phyloP scores from a whole-genome alignment of 2,113 vertebrate species.

The Elaphurus davidianus region DNA sequence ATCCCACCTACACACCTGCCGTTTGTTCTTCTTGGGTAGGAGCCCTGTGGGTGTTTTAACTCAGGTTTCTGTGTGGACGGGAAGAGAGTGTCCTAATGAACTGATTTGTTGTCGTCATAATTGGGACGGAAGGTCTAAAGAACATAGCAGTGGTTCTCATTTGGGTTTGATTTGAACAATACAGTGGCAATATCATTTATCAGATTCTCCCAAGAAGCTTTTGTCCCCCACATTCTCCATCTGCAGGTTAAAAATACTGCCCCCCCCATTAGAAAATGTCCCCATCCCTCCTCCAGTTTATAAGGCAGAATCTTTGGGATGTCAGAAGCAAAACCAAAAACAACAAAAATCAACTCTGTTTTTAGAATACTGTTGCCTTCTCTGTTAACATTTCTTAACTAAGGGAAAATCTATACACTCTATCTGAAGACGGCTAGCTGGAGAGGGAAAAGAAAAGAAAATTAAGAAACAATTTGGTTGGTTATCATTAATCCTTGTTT shows the following conservation, averaged over 20 bases:
- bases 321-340: background rate
- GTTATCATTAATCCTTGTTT: constrained; percentile 47
- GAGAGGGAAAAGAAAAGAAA: constrained; percentile 39
- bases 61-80: background rate
- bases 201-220: background rate
- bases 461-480: constrained; percentile 38
- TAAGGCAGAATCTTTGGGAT: background rate
- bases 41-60: background rate
- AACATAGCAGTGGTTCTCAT: background rate
- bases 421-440: background rate
- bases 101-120: background rate
- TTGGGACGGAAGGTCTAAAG: background rate
- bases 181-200: background rate
- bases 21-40: background rate
- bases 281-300: background rate
- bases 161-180: background rate
- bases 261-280: background rate
- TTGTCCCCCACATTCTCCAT: background rate
- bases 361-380: background rate
- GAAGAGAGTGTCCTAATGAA: background rate
- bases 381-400: background rate
- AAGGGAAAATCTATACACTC: constrained; percentile 4
- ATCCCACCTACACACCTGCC: background rate
- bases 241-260: background rate
- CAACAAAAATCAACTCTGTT: background rate